A percentile compares a stretch with the other conserved stretches of the same genome.
These are phyloP conservation scores for Bellardia bayeri DNA, from an alignment of 2,888 invertebrate genomes.

Conservation along the genomic window DNA sequence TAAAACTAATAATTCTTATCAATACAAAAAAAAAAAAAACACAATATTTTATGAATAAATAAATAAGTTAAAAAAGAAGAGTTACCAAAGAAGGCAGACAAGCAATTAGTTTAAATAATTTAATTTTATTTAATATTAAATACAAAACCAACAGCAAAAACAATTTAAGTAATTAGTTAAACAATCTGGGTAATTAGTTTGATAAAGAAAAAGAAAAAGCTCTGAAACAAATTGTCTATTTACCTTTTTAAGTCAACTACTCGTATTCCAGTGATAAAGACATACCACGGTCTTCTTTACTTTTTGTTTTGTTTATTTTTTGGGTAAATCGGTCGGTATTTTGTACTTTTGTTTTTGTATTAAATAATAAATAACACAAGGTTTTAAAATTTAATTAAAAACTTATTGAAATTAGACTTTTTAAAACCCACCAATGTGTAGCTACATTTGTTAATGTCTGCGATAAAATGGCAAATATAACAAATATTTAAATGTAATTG, in stretches of 20 bases:
- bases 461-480: conserved; percentile 7
- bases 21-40: neutral
- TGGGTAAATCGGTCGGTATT: conserved; percentile 32
- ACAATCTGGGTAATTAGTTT: conserved; percentile 74
- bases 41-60: neutral
- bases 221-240: conserved; percentile 40
- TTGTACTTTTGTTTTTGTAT: conserved; percentile 50
- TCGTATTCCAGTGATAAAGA: conserved; percentile 33
- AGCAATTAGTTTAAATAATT: conserved; percentile 74
- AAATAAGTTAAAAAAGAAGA: neutral
- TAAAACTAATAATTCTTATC: conserved; percentile 52
- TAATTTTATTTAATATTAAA: conserved; percentile 77
- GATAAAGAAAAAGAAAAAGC: conserved; percentile 54
- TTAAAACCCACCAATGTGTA: neutral
- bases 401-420: conserved; percentile 72
- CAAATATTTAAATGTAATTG: conserved; percentile 70
- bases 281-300: neutral
- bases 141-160: conserved; percentile 73
- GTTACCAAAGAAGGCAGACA: neutral
- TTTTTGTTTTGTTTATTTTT: conserved; percentile 5
- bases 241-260: conserved; percentile 48
- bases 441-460: neutral
- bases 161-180: conserved; percentile 79
- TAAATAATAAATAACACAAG: conserved; percentile 74
- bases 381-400: conserved; percentile 79